Percentiles rank a stretch among this genome's conserved stretches.
These are phyloP conservation scores for Scaptodrosophila latifasciaeformis DNA, from an alignment of 2,888 invertebrate species.

Conservation along the genomic window DNA sequence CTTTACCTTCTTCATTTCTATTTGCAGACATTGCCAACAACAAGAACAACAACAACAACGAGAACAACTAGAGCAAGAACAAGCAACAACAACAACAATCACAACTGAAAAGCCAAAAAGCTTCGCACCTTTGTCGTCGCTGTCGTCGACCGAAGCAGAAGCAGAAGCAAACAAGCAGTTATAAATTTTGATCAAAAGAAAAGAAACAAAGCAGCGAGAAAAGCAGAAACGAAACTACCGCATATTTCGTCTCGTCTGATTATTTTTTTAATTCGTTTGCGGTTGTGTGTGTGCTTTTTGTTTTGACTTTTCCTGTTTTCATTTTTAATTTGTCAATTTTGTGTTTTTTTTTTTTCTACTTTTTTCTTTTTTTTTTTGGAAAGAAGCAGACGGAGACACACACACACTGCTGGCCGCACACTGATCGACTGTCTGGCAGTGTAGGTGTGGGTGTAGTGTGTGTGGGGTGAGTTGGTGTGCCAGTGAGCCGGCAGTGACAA, in stretches of 20 bases:
- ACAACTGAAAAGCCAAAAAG: constrained; percentile 23
- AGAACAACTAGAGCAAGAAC: background rate
- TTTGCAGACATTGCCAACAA: constrained; percentile 8
- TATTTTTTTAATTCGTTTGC: too few relatives aligned
- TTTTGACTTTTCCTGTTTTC: too few relatives aligned
- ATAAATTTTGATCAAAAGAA: too few relatives aligned
- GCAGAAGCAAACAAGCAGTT: background rate
- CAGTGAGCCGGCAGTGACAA: constrained; percentile 5
- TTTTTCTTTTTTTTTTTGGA: constrained; percentile 12
- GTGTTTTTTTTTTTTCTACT: background rate
- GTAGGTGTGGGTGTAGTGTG: constrained; percentile 10
- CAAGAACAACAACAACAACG: background rate
- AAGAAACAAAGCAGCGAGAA: too few relatives aligned
- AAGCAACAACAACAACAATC: background rate
- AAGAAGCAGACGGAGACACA: too few relatives aligned
- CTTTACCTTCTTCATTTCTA: background rate
- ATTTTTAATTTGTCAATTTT: background rate
- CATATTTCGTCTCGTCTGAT: too few relatives aligned
- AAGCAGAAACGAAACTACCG: too few relatives aligned
- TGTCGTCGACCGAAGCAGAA: background rate
- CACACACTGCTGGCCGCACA: too few relatives aligned
- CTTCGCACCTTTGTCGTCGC: constrained; percentile 7
- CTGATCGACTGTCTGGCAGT: too few relatives aligned
- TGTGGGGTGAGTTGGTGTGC: background rate
- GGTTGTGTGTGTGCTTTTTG: too few relatives aligned